Evolutionary conservation across 2,888 invertebrate species (phyloP).

Genomic region (Asteroscopus sphinx): DNA sequence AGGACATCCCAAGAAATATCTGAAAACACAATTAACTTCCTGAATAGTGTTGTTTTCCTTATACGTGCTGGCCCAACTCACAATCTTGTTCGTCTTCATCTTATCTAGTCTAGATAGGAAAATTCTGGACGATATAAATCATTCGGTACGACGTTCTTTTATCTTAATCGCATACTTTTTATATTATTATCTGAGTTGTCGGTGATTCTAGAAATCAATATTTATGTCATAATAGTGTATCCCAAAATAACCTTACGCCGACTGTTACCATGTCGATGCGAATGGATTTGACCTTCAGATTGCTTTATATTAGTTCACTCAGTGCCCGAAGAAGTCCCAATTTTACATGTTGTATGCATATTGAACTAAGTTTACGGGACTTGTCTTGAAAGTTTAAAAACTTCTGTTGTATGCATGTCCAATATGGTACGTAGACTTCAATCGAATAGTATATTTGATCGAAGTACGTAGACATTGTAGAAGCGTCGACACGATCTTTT

Average conservation of each 20-base stretch:
- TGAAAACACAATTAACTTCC: slow-evolving; percentile 4
- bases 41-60: slow-evolving; percentile 26
- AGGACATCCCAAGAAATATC: background rate
- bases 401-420: too few species aligned
- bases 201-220: slow-evolving; percentile 62
- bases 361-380: too few species aligned
- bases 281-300: slow-evolving; percentile 57
- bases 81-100: slow-evolving; percentile 16
- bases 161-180: slow-evolving; percentile 48
- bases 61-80: slow-evolving; percentile 15
- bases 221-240: slow-evolving; percentile 31
- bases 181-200: slow-evolving; percentile 37
- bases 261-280: slow-evolving; percentile 56
- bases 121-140: slow-evolving; percentile 46
- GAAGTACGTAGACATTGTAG: too few species aligned
- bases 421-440: too few species aligned
- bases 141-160: slow-evolving; percentile 42
- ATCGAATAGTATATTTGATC: too few species aligned
- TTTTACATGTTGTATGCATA: slow-evolving; percentile 3
- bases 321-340: slow-evolving; percentile 17
- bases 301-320: slow-evolving; percentile 30
- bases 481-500: too few species aligned
- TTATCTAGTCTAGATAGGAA: slow-evolving; percentile 42
- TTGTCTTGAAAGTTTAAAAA: too few species aligned
- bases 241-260: slow-evolving; percentile 43